These are phyloP conservation scores for Megastigmus dorsalis DNA, from an alignment of 2,888 invertebrate species.

Conservation along the genomic window DNA sequence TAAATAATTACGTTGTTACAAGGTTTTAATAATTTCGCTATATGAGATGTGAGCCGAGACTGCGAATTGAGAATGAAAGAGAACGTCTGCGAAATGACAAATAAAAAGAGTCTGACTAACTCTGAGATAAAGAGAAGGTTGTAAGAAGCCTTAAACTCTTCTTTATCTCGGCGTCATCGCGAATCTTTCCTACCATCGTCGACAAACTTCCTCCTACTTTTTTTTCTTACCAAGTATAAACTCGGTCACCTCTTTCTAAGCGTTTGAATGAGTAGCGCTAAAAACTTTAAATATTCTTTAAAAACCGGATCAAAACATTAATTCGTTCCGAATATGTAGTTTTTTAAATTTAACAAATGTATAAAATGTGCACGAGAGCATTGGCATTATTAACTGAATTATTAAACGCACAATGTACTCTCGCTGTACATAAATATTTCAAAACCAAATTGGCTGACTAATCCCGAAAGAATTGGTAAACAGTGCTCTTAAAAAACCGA, in stretches of 20 bases:
- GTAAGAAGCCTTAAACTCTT: slow-evolving; percentile 33
- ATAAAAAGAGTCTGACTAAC: slow-evolving; percentile 16
- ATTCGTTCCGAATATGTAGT: too few relatives aligned
- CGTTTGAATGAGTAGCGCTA: not conserved
- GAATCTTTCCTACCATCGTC: slow-evolving; percentile 44
- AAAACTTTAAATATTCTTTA: slow-evolving; percentile 1
- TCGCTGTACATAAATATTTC: too few relatives aligned
- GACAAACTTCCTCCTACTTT: slow-evolving; percentile 42
- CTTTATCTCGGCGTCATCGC: slow-evolving; percentile 41
- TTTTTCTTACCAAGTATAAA: not conserved
- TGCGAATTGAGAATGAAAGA: not conserved
- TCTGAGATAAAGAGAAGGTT: not conserved
- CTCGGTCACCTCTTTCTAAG: slow-evolving; percentile 2
- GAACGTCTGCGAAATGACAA: not conserved
- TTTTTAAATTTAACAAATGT: too few relatives aligned
- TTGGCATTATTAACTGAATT: too few relatives aligned
- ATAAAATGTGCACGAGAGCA: too few relatives aligned
- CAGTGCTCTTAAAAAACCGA: too few relatives aligned
- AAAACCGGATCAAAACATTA: too few relatives aligned
- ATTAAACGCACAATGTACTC: too few relatives aligned
- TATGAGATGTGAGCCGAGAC: not conserved
- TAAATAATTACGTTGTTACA: too few relatives aligned
- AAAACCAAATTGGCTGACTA: too few relatives aligned
- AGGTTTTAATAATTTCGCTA: not conserved
- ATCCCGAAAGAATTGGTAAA: too few relatives aligned